These are phyloP conservation scores for Gallirallus australis DNA, from an alignment of 2,797 vertebrate genomes.

Conservation along the genomic window DNA sequence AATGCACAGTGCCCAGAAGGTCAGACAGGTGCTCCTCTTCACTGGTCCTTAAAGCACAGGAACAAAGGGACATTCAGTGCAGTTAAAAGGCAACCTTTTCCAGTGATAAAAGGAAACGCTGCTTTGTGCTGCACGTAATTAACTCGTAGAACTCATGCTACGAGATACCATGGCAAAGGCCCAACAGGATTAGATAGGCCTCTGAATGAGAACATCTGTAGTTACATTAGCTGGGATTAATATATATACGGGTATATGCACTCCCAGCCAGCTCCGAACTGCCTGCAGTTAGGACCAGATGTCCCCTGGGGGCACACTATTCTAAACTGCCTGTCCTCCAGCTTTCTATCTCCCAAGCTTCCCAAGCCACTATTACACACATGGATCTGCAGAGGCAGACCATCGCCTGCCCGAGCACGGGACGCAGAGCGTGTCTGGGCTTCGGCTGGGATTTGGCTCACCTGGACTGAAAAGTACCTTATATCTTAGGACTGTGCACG, in stretches of 20 bases:
- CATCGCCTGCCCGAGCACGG: fast-evolving
- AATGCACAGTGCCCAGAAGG: background rate
- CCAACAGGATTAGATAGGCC: constrained; percentile 72
- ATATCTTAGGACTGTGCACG: background rate
- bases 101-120: constrained; percentile 9
- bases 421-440: fast-evolving
- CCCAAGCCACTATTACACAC: background rate
- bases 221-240: constrained; percentile 73
- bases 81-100: constrained; percentile 52
- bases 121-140: constrained; percentile 59
- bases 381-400: background rate
- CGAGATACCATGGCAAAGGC: constrained; percentile 65
- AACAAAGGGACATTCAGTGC: constrained; percentile 57
- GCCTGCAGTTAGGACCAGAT: constrained; percentile 39
- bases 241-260: constrained; percentile 63
- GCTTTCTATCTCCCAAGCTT: background rate
- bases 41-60: constrained; percentile 9
- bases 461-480: background rate
- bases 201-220: constrained; percentile 74
- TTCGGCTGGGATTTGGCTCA: background rate
- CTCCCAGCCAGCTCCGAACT: constrained; percentile 55
- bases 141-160: constrained; percentile 61
- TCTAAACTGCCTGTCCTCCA: background rate
- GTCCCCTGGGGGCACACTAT: background rate
- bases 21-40: constrained; percentile 72